These are phyloP conservation scores for Rhodinocichla rosea DNA, from an alignment of 2,113 vertebrate genomes.

Conservation along the genomic window DNA sequence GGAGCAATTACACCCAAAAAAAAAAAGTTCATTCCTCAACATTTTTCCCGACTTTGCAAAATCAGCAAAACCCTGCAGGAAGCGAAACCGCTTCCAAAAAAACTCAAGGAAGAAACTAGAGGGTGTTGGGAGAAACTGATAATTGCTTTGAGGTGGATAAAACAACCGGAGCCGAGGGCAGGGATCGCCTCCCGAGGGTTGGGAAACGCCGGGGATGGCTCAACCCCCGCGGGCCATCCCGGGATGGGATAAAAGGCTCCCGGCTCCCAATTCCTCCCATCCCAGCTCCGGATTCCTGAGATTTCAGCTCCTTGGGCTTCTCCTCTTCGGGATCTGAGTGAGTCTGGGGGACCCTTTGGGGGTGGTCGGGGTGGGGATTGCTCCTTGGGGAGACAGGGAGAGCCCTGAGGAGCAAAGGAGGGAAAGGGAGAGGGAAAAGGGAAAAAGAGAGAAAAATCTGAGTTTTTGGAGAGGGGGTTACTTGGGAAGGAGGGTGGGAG, in stretches of 20 bases:
- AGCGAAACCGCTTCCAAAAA: neutral
- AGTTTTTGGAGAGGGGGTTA: neutral
- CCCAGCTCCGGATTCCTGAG: neutral
- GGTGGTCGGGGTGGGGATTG: accelerated
- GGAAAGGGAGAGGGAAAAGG: no score
- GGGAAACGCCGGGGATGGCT: neutral
- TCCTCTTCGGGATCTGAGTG: neutral
- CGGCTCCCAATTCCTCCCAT: neutral
- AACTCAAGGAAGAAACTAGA: neutral
- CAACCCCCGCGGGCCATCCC: neutral
- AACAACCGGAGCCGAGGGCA: neutral
- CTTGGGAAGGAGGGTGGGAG: neutral
- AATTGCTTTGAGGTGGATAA: neutral
- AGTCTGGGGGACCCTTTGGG: neutral
- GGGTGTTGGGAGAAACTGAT: constrained; percentile 8
- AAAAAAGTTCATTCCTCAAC: neutral
- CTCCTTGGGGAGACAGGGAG: neutral
- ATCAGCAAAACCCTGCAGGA: neutral
- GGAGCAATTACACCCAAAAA: neutral
- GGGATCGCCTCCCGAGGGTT: neutral
- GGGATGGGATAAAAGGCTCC: neutral
- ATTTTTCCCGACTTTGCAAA: neutral
- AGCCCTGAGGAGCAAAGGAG: neutral
- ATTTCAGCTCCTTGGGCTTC: neutral
- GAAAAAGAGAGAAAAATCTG: no score